Conservation (phyloP, 2,797 vertebrate genomes). For the Syngnathus acus region DNA sequence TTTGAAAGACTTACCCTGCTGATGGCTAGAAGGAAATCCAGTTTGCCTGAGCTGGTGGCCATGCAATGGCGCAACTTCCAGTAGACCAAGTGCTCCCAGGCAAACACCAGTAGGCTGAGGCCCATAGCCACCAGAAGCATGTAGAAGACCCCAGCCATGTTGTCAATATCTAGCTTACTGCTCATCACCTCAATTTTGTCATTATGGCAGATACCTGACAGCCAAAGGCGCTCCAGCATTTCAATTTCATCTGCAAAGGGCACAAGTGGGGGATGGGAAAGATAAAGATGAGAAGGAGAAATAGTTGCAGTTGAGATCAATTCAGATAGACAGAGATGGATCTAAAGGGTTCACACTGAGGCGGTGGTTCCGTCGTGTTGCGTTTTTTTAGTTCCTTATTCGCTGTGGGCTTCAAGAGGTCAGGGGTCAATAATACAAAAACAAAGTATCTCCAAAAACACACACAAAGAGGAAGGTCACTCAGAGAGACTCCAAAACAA, state of each 20-base stretch:
- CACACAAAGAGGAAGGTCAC: constrained; percentile 32
- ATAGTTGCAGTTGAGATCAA: neutral
- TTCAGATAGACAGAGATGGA: constrained; percentile 6
- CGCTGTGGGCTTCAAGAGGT: constrained; percentile 49
- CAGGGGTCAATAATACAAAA: constrained; percentile 50
- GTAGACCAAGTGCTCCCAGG: constrained; percentile 86
- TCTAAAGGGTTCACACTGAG: constrained; percentile 19
- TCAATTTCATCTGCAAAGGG: constrained; percentile 78
- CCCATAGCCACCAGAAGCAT: constrained; percentile 79
- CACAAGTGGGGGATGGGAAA: neutral
- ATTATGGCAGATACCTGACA: constrained; percentile 86
- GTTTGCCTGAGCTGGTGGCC: constrained; percentile 77
- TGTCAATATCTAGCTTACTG: constrained; percentile 81
- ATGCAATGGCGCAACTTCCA: constrained; percentile 87
- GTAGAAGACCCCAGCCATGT: constrained; percentile 80
- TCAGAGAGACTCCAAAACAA: constrained; percentile 53
- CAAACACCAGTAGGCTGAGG: constrained; percentile 73
- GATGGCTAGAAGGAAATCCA: constrained; percentile 86
- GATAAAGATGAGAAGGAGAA: constrained; percentile 8
- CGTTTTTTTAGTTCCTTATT: constrained; percentile 29
- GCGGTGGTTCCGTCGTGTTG: constrained; percentile 16
- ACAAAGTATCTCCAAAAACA: constrained; percentile 19
- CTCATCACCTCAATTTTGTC: constrained; percentile 89
- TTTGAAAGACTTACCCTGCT: constrained; percentile 76
- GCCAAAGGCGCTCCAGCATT: constrained; percentile 85